A percentile compares a stretch with the other conserved stretches of the same genome.
Evolutionary conservation across 2,888 invertebrate species (phyloP).

Genomic region (Epiblema foenella): DNA sequence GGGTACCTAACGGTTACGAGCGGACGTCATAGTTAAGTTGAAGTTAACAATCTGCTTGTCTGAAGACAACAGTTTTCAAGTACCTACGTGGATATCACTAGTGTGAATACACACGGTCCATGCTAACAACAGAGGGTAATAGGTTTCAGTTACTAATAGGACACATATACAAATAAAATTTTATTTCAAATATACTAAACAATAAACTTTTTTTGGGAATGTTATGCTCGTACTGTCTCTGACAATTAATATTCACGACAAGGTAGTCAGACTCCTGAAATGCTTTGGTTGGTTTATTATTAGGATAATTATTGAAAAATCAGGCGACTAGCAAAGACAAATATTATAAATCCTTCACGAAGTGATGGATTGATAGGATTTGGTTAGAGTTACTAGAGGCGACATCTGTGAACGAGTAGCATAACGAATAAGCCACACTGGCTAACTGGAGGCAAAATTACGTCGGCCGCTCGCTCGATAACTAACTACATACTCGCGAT

Average conservation of each 20-base stretch:
- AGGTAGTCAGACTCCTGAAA: no score
- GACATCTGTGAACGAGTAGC: conserved; percentile 31
- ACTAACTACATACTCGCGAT: background rate
- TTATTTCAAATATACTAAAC: no score
- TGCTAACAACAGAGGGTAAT: background rate
- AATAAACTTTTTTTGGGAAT: no score
- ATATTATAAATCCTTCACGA: no score
- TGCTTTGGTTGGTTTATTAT: no score
- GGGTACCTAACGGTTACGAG: no score
- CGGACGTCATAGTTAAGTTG: background rate
- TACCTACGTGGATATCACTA: background rate
- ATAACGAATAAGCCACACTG: conserved; percentile 13
- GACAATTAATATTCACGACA: no score
- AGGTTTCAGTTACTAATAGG: background rate
- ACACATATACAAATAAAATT: no score
- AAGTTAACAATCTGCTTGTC: background rate
- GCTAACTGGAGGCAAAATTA: background rate
- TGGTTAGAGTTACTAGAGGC: conserved; percentile 1
- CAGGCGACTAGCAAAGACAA: no score
- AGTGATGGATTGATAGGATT: background rate
- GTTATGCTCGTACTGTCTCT: no score
- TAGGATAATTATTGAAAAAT: no score
- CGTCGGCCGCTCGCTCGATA: background rate
- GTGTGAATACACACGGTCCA: no score
- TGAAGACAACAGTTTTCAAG: background rate